Conservation (phyloP, 2,113 vertebrate genomes). For the Poecile atricapillus region DNA sequence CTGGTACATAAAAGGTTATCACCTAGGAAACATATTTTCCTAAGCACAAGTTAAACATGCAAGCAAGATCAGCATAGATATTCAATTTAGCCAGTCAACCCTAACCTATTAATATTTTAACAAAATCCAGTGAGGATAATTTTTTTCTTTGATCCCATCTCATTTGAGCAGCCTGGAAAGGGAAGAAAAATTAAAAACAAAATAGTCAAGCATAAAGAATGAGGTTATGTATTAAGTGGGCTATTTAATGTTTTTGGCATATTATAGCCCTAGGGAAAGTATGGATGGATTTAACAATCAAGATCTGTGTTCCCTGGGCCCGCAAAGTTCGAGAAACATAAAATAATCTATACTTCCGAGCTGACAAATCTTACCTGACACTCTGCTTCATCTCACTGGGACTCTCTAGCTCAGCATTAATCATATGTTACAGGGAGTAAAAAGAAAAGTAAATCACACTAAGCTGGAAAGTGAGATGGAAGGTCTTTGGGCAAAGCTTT, state of each 20-base stretch:
- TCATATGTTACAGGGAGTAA: conserved; percentile 83
- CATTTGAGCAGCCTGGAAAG: conserved; percentile 90
- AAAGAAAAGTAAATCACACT: conserved; percentile 83
- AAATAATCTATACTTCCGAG: conserved; percentile 93
- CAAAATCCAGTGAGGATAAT: conserved; percentile 96
- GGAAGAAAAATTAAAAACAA: conserved; percentile 85
- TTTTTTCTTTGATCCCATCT: conserved; percentile 97
- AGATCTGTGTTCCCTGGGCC: conserved; percentile 81
- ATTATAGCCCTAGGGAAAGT: conserved; percentile 82
- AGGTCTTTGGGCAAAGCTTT: conserved; percentile 84
- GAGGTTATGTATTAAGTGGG: conserved; percentile 95
- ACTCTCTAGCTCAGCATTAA: conserved; percentile 87
- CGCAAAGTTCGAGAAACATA: conserved; percentile 88
- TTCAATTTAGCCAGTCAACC: conserved; percentile 99
- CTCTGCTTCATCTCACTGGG: conserved; percentile 79
- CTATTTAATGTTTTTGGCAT: conserved; percentile 95
- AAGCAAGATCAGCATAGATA: conserved; percentile 99
- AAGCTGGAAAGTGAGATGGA: conserved; percentile 84
- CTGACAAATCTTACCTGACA: conserved; percentile 93
- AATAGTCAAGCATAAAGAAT: conserved; percentile 91
- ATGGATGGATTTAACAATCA: conserved; percentile 89
- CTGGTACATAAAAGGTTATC: conserved; percentile 99
- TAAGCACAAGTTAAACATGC: conserved; percentile 99
- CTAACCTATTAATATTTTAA: conserved; percentile 99
- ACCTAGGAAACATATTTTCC: conserved; percentile 99